Percentiles rank a stretch among this genome's conserved stretches.
Conservation (phyloP, 1,140 invertebrate species). For the Chelonus insularis region DNA sequence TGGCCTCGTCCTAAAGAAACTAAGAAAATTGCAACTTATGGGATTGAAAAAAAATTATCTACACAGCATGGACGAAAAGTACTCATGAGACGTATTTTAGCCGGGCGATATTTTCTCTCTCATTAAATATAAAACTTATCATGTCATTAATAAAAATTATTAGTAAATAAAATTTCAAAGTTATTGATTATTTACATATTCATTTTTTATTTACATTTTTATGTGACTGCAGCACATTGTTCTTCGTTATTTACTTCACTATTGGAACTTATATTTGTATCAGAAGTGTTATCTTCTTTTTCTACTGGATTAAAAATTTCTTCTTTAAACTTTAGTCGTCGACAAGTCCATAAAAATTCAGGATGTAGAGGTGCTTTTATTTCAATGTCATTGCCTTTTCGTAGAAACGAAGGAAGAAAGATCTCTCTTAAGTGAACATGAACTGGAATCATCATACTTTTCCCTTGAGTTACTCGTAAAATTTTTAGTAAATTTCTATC, state of each 20-base stretch:
- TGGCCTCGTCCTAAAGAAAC: constrained; percentile 75
- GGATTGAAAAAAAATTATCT: constrained; percentile 70
- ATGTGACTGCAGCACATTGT: not conserved
- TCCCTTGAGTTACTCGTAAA: constrained; percentile 26
- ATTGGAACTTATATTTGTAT: not conserved
- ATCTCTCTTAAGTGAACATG: constrained; percentile 52
- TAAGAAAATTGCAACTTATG: constrained; percentile 69
- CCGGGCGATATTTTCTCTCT: constrained; percentile 69
- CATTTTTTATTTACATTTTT: constrained; percentile 11
- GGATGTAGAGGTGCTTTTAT: constrained; percentile 48
- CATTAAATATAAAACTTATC: no score
- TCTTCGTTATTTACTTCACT: not conserved
- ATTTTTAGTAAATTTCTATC: constrained; percentile 33
- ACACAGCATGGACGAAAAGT: constrained; percentile 68
- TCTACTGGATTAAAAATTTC: not conserved
- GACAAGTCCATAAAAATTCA: constrained; percentile 55
- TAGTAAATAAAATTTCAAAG: no score
- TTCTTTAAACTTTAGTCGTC: no score
- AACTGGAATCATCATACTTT: constrained; percentile 48
- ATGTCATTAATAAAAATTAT: no score
- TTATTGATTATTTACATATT: constrained; percentile 4
- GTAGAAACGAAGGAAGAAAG: constrained; percentile 34
- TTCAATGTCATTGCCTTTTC: constrained; percentile 32
- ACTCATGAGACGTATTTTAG: constrained; percentile 75
- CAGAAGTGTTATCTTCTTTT: not conserved